Evolutionary conservation across 2,888 invertebrate species (phyloP).

Genomic region (Cynaeus angustus): DNA sequence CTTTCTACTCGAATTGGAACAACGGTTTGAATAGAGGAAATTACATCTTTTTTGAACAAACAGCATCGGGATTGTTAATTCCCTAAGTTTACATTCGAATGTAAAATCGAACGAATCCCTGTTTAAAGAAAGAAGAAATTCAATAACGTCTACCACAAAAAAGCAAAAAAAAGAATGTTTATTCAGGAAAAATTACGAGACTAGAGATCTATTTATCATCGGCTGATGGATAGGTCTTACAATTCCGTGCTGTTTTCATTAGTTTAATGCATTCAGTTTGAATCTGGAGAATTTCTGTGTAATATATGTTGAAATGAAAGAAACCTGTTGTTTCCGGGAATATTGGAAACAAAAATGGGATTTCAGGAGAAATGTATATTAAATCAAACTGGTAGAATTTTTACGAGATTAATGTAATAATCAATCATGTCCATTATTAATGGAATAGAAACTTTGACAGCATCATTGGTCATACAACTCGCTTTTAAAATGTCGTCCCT

Average conservation of each 20-base stretch:
- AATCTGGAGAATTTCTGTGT: constrained; percentile 11
- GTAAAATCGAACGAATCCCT: constrained; percentile 25
- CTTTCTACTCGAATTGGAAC: not conserved
- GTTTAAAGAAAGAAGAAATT: constrained; percentile 15
- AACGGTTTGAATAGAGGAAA: constrained; percentile 8
- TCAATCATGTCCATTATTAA: constrained; percentile 30
- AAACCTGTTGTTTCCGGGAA: not conserved
- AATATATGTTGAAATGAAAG: constrained; percentile 4
- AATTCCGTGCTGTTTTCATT: constrained; percentile 34
- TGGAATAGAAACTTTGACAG: constrained; percentile 3
- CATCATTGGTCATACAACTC: constrained; percentile 6
- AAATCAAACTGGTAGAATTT: not conserved
- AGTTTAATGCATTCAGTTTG: constrained; percentile 21
- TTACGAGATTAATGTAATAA: constrained; percentile 18
- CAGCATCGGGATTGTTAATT: constrained; percentile 18
- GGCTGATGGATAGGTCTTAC: constrained; percentile 28
- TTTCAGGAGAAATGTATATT: not conserved
- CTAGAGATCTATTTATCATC: constrained; percentile 27
- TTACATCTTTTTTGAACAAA: constrained; percentile 24
- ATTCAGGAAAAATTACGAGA: constrained; percentile 31
- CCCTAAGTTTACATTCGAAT: constrained; percentile 27
- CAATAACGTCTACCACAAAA: constrained; percentile 15
- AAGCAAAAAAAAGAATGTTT: constrained; percentile 31
- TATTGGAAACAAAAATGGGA: not conserved
- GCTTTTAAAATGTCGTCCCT: constrained; percentile 16